Base-by-base conservation (phyloP, 2,113 vertebrate species). In the Megaptera novaeangliae region DNA sequence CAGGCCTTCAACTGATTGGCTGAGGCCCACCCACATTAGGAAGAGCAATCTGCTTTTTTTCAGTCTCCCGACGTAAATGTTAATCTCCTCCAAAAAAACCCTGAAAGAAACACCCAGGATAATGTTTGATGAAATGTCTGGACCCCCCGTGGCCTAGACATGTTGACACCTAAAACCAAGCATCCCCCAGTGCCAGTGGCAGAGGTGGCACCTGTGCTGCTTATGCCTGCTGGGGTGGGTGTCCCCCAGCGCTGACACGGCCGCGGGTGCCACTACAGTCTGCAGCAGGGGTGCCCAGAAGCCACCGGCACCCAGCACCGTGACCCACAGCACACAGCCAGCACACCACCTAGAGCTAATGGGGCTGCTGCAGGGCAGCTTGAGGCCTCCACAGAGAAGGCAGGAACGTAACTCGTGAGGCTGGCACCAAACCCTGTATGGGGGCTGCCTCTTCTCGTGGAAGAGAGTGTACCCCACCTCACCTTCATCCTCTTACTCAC, bases 341-440 rank as follows among this genome's bases (percentile, higher is more conserved):
- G 12, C 39, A 49, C 46, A 68, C 27, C 29, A 11, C 25, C 52
- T 44, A n/a, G 78, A 75, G 25, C 18, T 5, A 34, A 18, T 0
- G 3, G 11, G 12, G 5, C 34, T 59, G 39, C 18, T 2, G 0
- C 36, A 17, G 9, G 4, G 23, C 34, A 63, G 59, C 66, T 57
- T 15, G 4, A 69, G 31, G 13, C 3, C 8, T 57, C 66, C 77
- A 31, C 27, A 6, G 3, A 71, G 87, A 66, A 63, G n/a, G 66
- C 25, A 66, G 49, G 75, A 14, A 55, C 2, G 13, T 36, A 29
- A 44, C 6, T 36, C 6, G 1, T 4, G 0, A 6, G 4, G 5
- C 55, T 15, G 52, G 34, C 17, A 61, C 17, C 13, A 91, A 49
- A 34, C 21, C 39, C 29, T 49, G 68, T 55, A 31, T 1, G 21